Percentiles rank a stretch among this genome's conserved stretches.
phyloP scores from a whole-genome alignment of 2,797 vertebrate genomes.

The Chromobotia macracanthus region DNA sequence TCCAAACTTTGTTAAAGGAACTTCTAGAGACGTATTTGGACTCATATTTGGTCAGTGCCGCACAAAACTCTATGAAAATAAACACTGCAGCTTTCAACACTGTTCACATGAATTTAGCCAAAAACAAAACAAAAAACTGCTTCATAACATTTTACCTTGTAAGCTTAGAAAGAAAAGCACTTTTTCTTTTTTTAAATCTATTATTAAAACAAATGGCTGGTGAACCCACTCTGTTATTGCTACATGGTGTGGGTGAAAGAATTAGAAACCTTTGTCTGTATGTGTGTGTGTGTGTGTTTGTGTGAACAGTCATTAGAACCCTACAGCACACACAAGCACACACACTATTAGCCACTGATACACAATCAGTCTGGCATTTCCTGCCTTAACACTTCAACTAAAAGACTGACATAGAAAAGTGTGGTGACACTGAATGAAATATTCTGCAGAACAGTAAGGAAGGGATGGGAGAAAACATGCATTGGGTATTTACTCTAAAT shows the following conservation, averaged over 20 bases:
- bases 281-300: constrained; percentile 3
- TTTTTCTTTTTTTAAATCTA: constrained; percentile 52
- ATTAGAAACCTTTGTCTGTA: constrained; percentile 66
- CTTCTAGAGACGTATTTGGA: constrained; percentile 3
- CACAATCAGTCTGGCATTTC: constrained; percentile 31
- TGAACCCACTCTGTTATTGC: constrained; percentile 51
- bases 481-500: constrained; percentile 57
- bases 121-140: constrained; percentile 49
- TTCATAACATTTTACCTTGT: constrained; percentile 53
- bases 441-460: constrained; percentile 40
- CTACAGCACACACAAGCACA: constrained; percentile 5
- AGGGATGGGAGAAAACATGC: constrained; percentile 56
- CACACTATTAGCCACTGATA: constrained; percentile 56
- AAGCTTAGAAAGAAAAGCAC: constrained; percentile 58
- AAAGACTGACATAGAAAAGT: background rate
- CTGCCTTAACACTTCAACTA: constrained; percentile 38
- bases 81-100: constrained; percentile 74
- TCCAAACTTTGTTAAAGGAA: background rate
- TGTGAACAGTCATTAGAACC: constrained; percentile 13
- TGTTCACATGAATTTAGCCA: constrained; percentile 65
- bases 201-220: constrained; percentile 52
- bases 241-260: constrained; percentile 61
- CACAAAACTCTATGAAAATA: constrained; percentile 56
- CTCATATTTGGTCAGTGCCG: constrained; percentile 2
- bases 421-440: constrained; percentile 53